A percentile compares a stretch with the other conserved stretches of the same genome.
These are phyloP conservation scores for Sminthopsis crassicaudata DNA, from an alignment of 2,113 vertebrate genomes.

Conservation along the genomic window DNA sequence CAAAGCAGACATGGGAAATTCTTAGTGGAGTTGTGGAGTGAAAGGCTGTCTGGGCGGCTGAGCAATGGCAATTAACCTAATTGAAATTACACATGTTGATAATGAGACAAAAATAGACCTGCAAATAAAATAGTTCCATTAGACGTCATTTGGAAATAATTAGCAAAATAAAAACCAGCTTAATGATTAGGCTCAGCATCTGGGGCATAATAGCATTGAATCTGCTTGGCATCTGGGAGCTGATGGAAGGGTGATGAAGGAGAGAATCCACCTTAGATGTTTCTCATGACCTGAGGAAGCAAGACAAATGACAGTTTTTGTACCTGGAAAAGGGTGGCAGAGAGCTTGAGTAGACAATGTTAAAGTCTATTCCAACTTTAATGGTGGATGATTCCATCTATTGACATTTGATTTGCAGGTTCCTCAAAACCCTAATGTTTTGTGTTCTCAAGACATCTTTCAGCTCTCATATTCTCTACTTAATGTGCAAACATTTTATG, in stretches of 20 bases:
- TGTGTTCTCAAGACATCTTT: not conserved
- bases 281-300: not conserved
- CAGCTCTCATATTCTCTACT: not conserved
- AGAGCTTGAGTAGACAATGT: not conserved
- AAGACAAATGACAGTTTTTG: not conserved
- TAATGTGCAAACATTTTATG: no score
- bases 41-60: conserved; percentile 54
- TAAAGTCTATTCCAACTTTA: not conserved
- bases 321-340: not conserved
- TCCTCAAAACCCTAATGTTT: not conserved
- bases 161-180: conserved; percentile 67
- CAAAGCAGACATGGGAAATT: conserved; percentile 4
- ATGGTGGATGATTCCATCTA: not conserved
- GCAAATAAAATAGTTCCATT: conserved; percentile 69
- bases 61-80: conserved; percentile 64
- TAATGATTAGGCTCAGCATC: conserved; percentile 59
- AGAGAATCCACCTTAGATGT: not conserved
- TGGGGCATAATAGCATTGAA: conserved; percentile 42
- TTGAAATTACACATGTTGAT: conserved; percentile 69
- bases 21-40: conserved; percentile 15
- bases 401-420: not conserved
- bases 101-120: conserved; percentile 76
- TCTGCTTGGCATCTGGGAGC: not conserved
- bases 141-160: conserved; percentile 75
- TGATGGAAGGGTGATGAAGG: conserved; percentile 37